Conservation (phyloP, 1,140 invertebrate genomes). For the Hyphantria cunea region DNA sequence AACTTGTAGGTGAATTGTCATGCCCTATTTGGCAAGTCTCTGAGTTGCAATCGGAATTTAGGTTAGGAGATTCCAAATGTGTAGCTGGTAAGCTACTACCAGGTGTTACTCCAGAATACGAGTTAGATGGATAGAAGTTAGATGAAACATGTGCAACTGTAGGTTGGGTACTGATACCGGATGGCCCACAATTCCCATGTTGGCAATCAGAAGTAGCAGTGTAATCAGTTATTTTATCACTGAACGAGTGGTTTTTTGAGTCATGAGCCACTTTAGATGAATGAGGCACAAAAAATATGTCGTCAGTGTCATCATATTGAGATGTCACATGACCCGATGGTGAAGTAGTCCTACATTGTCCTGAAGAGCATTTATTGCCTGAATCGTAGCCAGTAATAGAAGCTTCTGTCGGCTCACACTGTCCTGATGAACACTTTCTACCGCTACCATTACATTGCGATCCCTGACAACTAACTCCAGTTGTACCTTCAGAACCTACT, state of each 20-base stretch:
- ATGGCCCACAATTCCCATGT: constrained; percentile 37
- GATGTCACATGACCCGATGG: background rate
- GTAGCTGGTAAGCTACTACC: constrained; percentile 27
- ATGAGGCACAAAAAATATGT: constrained; percentile 40
- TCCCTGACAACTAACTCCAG: constrained; percentile 11
- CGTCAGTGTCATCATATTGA: constrained; percentile 32
- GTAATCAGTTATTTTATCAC: background rate
- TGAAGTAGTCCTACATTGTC: constrained; percentile 26
- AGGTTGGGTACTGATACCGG: background rate
- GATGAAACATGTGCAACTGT: background rate
- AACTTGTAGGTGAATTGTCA: constrained; percentile 47
- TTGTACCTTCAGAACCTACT: constrained; percentile 31
- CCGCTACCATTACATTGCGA: constrained; percentile 26
- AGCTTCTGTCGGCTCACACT: constrained; percentile 30
- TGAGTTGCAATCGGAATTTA: constrained; percentile 1
- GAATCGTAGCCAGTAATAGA: background rate
- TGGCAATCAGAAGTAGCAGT: constrained; percentile 24
- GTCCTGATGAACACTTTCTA: constrained; percentile 39
- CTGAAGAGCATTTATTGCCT: constrained; percentile 27
- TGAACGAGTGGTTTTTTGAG: constrained; percentile 2
- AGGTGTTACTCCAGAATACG: background rate
- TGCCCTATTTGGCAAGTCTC: constrained; percentile 15
- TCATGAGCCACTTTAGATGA: constrained; percentile 20
- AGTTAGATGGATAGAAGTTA: constrained; percentile 12
- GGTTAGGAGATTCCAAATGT: constrained; percentile 30